Base-by-base conservation (phyloP, 2,113 vertebrate genomes). In the Phalacrocorax carbo region DNA sequence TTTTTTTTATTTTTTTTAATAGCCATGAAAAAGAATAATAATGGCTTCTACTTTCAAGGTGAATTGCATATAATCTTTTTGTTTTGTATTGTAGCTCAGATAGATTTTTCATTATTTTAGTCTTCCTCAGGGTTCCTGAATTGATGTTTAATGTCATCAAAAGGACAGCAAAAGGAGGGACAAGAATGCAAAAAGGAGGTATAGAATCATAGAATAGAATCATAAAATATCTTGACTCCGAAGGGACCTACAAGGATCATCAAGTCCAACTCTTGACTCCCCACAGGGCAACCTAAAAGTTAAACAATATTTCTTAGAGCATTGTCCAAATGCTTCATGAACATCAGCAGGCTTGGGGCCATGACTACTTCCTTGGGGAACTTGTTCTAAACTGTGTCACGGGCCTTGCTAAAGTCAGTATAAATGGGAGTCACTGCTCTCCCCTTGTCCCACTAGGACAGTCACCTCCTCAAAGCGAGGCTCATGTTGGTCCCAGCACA, bases 81-180 rank as follows among this genome's bases (percentile, higher is more conserved):
- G 96, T 93, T 97, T 97, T 89, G 81, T 93, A 88, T 88, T 90
- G 58, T 34, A 93, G 57, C 72, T 87, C 62, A 95, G 60, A 81
- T 82, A 93, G 48, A 75, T 82, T 61, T 87, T 87, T 93, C 96
- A 82, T 96, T 96, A 95, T 96, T 96, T 96, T 76, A 95, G 60
- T 89, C 44, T 82, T 94, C 93, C 94, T 96, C 57, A 27, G 91
- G 81, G 81, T 79, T 91, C 73, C 80, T 72, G 84, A 91, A 87
- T 0, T 69, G 52, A 72, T 93, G 36, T 71, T 85, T 94, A 87
- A 84, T 0, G 2, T 68, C 49, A 79, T 87, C 52, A 91, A 94
- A 96, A 75, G 91, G 81, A 68, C 10, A 84, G 83, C 34, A 84
- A 78, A 93, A 83, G 90, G 72, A 73, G 32, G 38, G 22, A 82